phyloP scores from a whole-genome alignment of 2,888 invertebrate species.

The Drepanosiphum platanoidis region DNA sequence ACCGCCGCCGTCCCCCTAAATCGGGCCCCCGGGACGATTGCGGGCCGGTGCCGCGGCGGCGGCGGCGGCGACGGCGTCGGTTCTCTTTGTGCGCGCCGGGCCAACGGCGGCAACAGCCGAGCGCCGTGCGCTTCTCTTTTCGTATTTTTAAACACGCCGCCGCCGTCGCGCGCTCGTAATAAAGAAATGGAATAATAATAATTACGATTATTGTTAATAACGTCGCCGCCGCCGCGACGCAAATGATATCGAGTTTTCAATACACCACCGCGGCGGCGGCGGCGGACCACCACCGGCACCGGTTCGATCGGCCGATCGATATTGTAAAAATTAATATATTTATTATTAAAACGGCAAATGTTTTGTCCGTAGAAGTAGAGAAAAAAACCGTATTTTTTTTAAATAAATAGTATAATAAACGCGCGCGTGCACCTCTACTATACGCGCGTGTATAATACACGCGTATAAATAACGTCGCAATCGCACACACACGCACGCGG shows the following conservation, averaged over 20 bases:
- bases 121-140: constrained; percentile 27
- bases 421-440: no score
- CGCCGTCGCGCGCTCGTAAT: not conserved
- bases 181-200: not conserved
- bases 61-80: constrained; percentile 24
- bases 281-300: not conserved
- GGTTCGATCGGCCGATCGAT: not conserved
- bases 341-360: no score
- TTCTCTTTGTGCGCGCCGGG: constrained; percentile 42
- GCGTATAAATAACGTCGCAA: constrained; percentile 25
- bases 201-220: not conserved
- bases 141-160: constrained; percentile 34
- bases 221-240: not conserved
- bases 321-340: no score
- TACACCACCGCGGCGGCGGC: no score
- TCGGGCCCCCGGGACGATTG: constrained; percentile 57
- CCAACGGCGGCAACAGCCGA: constrained; percentile 14
- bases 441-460: not conserved
- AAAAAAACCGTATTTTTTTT: no score
- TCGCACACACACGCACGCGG: constrained; percentile 20
- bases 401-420: not conserved
- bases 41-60: constrained; percentile 8
- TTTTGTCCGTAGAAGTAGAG: no score
- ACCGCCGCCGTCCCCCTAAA: constrained; percentile 50
- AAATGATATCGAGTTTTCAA: not conserved